Percentiles rank a stretch among this genome's conserved stretches.
Evolutionary conservation across 1,140 invertebrate genomes (phyloP).

Genomic region (Archivesica marissinica): DNA sequence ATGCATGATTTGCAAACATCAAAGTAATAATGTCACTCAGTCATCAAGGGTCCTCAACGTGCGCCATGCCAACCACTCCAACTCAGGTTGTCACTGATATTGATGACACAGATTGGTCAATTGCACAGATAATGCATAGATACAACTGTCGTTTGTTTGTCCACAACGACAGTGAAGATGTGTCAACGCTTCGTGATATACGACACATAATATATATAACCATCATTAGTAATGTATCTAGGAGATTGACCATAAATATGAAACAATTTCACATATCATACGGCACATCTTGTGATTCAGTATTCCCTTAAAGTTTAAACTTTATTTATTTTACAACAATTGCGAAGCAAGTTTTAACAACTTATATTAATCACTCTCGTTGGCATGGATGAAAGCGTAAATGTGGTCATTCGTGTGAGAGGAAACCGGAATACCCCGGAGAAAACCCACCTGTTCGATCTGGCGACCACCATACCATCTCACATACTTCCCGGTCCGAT

Average conservation of each 20-base stretch:
- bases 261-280: neutral
- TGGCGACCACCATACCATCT: too few relatives aligned
- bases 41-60: constrained; percentile 11
- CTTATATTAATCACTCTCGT: too few relatives aligned
- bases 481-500: too few relatives aligned
- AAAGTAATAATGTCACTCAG: neutral
- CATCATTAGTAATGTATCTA: neutral
- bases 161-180: neutral
- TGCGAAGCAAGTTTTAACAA: too few relatives aligned
- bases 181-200: neutral
- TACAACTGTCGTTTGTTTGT: constrained; percentile 20
- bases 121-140: neutral
- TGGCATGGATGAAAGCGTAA: too few relatives aligned
- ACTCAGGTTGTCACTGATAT: neutral
- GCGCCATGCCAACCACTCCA: constrained; percentile 28
- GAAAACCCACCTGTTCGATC: too few relatives aligned
- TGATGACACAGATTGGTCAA: constrained; percentile 28
- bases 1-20: too few relatives aligned
- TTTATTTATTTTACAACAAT: too few relatives aligned
- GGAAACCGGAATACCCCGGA: too few relatives aligned
- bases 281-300: too few relatives aligned
- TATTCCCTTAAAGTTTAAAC: too few relatives aligned
- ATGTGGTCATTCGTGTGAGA: too few relatives aligned
- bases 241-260: neutral
- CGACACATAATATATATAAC: neutral